Evolutionary conservation across 2,797 vertebrate genomes (phyloP).

Genomic region (Gouania willdenowi): DNA sequence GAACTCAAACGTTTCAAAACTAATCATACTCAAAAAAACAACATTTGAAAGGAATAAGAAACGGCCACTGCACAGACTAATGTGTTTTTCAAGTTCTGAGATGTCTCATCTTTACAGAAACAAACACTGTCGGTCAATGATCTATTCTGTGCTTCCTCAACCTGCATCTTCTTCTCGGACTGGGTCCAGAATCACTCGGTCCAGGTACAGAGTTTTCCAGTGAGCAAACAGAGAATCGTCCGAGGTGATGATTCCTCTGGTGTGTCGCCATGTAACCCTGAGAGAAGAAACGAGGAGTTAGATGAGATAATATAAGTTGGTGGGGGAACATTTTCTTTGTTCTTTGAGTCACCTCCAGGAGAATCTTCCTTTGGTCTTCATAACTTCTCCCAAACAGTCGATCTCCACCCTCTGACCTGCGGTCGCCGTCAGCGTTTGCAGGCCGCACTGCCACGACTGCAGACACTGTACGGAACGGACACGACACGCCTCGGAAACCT

Average conservation of each 20-base stretch:
- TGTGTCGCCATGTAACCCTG: constrained; percentile 76
- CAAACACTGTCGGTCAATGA: no score
- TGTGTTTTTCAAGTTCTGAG: no score
- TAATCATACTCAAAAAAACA: background rate
- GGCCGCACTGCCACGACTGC: constrained; percentile 78
- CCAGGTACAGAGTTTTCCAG: constrained; percentile 41
- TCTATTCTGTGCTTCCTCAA: no score
- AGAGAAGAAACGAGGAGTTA: no score
- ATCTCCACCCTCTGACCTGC: constrained; percentile 68
- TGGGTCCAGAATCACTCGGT: constrained; percentile 58
- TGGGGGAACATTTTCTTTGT: no score
- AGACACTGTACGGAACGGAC: constrained; percentile 61
- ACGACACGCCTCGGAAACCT: constrained; percentile 49
- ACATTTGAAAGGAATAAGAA: no score
- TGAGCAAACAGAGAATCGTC: constrained; percentile 73
- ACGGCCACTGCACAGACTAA: no score
- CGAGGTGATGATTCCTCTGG: constrained; percentile 79
- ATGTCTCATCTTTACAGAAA: no score
- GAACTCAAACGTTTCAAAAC: background rate
- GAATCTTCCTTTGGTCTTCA: constrained; percentile 40
- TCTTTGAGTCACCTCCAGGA: constrained; percentile 58
- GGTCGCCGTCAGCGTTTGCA: constrained; percentile 65
- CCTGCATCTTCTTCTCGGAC: constrained; percentile 75
- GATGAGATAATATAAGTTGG: no score
- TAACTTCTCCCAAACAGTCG: constrained; percentile 72